Evolutionary conservation across 2,888 invertebrate genomes (phyloP).

Genomic region (Dorcus parallelipipedus): DNA sequence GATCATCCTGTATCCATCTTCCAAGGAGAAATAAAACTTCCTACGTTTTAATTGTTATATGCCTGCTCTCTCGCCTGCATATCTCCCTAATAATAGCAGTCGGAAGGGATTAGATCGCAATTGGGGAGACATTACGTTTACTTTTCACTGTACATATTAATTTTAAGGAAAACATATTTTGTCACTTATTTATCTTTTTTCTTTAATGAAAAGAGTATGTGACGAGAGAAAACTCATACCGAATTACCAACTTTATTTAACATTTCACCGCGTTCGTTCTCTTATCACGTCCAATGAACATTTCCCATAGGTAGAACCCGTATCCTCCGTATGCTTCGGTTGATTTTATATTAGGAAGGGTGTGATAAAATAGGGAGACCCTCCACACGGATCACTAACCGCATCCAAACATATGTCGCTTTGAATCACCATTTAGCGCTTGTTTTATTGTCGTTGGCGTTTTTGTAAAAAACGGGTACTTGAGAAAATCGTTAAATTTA

Average conservation of each 20-base stretch:
- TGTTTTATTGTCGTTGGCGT: background rate
- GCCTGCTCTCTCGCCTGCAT: too few relatives aligned
- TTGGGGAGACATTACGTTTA: too few relatives aligned
- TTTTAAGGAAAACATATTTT: too few relatives aligned
- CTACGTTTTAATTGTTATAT: too few relatives aligned
- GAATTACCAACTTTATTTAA: conserved; percentile 1
- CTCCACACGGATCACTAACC: background rate
- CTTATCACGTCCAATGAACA: too few relatives aligned
- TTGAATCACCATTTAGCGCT: background rate
- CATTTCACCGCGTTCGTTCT: background rate
- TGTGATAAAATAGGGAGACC: conserved; percentile 7
- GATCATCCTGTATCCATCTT: too few relatives aligned
- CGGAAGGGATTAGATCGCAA: too few relatives aligned
- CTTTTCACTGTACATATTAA: too few relatives aligned
- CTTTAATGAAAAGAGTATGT: too few relatives aligned
- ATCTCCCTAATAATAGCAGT: too few relatives aligned
- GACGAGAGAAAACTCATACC: background rate
- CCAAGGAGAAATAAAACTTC: too few relatives aligned
- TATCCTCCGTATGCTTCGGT: conserved; percentile 18
- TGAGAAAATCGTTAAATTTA: conserved; percentile 1
- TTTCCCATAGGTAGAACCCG: conserved; percentile 11
- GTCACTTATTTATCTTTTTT: too few relatives aligned
- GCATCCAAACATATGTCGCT: background rate
- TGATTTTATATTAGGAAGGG: conserved; percentile 14
- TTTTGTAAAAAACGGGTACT: background rate